Evolutionary conservation across 2,888 invertebrate species (phyloP).

Genomic region (Stenodema calcarata): DNA sequence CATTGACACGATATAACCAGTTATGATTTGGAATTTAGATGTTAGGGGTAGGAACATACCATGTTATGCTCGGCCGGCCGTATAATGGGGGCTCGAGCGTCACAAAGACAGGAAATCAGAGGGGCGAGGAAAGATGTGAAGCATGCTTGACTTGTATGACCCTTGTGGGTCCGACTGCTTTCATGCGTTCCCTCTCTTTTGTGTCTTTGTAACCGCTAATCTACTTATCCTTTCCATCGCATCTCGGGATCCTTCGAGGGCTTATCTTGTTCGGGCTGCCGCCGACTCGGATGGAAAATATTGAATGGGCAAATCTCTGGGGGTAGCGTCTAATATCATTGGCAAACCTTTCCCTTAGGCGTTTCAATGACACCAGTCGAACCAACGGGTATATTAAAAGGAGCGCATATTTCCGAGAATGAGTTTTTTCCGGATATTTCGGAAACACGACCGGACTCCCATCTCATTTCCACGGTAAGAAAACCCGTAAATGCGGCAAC

Average conservation of each 20-base stretch:
- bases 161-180: not conserved
- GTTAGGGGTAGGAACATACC: not conserved
- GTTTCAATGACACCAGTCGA: not conserved
- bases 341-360: not conserved
- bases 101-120: not conserved
- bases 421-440: not conserved
- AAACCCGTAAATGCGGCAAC: no score
- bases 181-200: not conserved
- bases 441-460: not conserved
- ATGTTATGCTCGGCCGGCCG: not conserved
- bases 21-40: not conserved
- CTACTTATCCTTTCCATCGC: not conserved
- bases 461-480: no score
- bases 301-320: not conserved
- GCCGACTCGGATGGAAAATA: not conserved
- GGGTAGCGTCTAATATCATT: not conserved
- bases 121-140: not conserved
- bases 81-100: not conserved
- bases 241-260: not conserved
- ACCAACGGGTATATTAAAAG: not conserved
- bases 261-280: not conserved
- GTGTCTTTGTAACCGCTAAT: slow-evolving; percentile 20
- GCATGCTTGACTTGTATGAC: not conserved
- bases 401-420: not conserved
- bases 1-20: not conserved